Evolutionary conservation across 1,140 invertebrate species (phyloP), one percentile per base, ranked within the genome.

Genomic region (Ruditapes philippinarum): DNA sequence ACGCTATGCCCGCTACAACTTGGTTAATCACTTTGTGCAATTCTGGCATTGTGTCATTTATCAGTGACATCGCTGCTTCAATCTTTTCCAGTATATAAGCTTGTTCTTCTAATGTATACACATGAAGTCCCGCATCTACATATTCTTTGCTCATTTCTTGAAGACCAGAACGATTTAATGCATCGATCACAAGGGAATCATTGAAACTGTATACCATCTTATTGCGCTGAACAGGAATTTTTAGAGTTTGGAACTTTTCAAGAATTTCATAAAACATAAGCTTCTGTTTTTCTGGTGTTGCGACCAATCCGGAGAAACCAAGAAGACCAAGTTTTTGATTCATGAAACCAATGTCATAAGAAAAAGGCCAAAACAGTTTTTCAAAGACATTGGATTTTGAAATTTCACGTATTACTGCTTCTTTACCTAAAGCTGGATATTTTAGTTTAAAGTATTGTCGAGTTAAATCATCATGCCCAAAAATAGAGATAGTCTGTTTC

Each of bases 301-400:
- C n/a, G 12, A 42, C 49, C 7, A 12, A 19, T 42, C 38, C 42
- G 25, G 74, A 51, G 12, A 78, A 17, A 28, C 74, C 74, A 40
- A 78, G 40, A 14, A 78, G n/a, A 33, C 42, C 74, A 22, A 78
- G n/a, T 19, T 78, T 78, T 51, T 78, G 74, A 28, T 51, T 78
- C 74, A 78, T 78, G 25, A 45, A 78, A 12, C 42, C 74, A 19
- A 51, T 45, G 7, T 78, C 74, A 40, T 51, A 78, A 17, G 28
- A 22, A 42, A 76, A 76, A 42, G 73, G 73, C 73, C 74, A 49
- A 54, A 78, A 78, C 28, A 78, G 40, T 25, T 78, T 78, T 78
- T 78, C 42, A 51, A 78, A 51, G 0, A 49, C 19, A 2, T 19
- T 28, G 5, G 40, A 31, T 11, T 17, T 31, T 51, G 74, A 22